Evolutionary conservation across 1,140 invertebrate genomes (phyloP), one percentile per base, ranked within the genome.

Genomic region (Drosophila triauraria): DNA sequence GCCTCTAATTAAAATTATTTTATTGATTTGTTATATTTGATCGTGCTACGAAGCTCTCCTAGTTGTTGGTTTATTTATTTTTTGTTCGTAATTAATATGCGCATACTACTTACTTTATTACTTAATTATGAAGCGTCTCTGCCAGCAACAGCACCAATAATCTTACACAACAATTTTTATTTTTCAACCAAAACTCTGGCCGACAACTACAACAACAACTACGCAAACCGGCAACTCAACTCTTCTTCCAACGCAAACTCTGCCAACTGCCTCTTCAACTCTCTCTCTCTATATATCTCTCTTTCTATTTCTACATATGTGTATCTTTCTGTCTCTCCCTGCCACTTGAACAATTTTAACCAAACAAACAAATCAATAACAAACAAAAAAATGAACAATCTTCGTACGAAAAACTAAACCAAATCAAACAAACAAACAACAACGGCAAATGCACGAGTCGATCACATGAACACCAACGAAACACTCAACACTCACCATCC

Each of bases 91-190:
- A 40, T 40, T 56, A 56, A 69, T 53, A 40, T 68, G 38, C 63
- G 47, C 43, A 40, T 75, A 63, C 42, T 56, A 56, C 53, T 56
- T 56, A 56, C 53, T 56, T 56, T 56, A 81, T 56, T 56, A 81
- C 65, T 85, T 72, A 84, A 59, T 82, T 75, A 67, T 63, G 56
- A 69, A 58, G 44, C 61, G 61, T 63, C 40, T 63, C 48, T 70
- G 32, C 35, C 61, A 76, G 75, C 47, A 56, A 85, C 78, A 88
- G 74, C 84, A 88, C 85, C 53, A 84, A 75, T 87, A 87, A 88
- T 87, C 53, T 56, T 80, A 88, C 85, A 88, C 80, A 65, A 76
- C 80, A 84, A 68, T 88, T 80, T 87, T 80, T 84, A 88, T 87
- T 87, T 80, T 78, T 75, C 75, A 82, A 85, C 82, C 63, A 79